These are phyloP conservation scores for Ophiodon elongatus DNA, from an alignment of 2,113 vertebrate genomes.

Conservation along the genomic window DNA sequence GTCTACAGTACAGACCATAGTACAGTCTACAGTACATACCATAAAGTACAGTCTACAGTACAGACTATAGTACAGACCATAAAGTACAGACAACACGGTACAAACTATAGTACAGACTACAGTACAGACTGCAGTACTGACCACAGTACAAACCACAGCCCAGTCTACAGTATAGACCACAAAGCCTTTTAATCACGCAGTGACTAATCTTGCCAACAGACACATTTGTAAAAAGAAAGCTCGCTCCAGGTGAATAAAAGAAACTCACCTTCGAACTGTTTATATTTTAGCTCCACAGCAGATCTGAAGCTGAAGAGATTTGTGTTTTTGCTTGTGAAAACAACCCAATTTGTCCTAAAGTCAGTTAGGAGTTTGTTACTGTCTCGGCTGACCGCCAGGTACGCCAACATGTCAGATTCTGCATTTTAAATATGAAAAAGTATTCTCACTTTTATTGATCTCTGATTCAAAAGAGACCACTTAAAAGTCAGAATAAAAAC, in stretches of 20 bases:
- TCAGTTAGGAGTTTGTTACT: constrained; percentile 16
- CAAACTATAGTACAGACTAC: too few relatives aligned
- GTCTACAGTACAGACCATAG: too few relatives aligned
- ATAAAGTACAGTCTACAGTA: too few relatives aligned
- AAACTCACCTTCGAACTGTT: background rate
- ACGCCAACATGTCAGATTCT: constrained; percentile 3
- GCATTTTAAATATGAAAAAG: constrained; percentile 9
- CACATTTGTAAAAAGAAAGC: background rate
- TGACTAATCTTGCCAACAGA: too few relatives aligned
- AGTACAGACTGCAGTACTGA: too few relatives aligned
- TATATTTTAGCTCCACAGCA: background rate
- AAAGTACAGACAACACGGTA: too few relatives aligned
- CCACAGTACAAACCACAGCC: too few relatives aligned
- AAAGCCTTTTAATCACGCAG: too few relatives aligned
- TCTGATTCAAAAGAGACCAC: constrained; percentile 12
- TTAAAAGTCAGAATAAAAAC: constrained; percentile 31
- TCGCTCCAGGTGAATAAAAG: background rate
- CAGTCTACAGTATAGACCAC: too few relatives aligned
- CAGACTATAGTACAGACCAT: too few relatives aligned
- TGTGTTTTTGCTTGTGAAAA: constrained; percentile 22
- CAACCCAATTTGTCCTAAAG: constrained; percentile 25
- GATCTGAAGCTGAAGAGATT: background rate
- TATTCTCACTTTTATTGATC: constrained; percentile 43
- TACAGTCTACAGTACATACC: too few relatives aligned
- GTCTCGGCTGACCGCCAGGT: constrained; percentile 10